Base-by-base conservation (phyloP, 2,888 invertebrate genomes). In the Mythimna vitellina region DNA sequence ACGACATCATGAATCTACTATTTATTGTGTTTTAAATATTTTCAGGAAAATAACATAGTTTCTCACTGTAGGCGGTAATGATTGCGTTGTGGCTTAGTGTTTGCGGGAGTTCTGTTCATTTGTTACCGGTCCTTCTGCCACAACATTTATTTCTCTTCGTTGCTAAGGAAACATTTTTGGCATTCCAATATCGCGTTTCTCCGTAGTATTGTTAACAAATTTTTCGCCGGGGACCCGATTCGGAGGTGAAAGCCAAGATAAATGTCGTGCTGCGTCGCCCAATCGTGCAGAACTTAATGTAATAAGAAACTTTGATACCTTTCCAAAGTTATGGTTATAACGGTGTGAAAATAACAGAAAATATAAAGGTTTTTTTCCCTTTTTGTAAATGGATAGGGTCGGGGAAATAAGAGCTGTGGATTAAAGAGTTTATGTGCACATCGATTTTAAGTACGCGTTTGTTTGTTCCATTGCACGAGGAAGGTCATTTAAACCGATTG, bases 251-350 rank as follows among this genome's bases (percentile, higher is more conserved):
- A 32, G 56, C 61, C 57, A 58, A 82, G 70, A 86, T 76, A 82
- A 84, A 84, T 83, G 81, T 73, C 62, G 67, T 56, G 57, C 70
- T 68, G 57, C 65, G 72, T 69, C 64, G 54, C 74, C 70, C 82
- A 67, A 72, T 78, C 86, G 82, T 86, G 84, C 86, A 78, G 75
- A 84, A 84, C 72, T 69, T 82, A 86, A 86, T 86, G 76, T 84
- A 84, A 84, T 78, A 82, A 77, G 76, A 64, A 66, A 83, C 76
- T 74, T 82, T 80, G 63, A 71, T 64, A 63, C 66, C 63, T 73
- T 80, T 69, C 38, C n/a, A 61, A 70, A 80, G 46, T 65, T 68
- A 73, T 79, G 79, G 80, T 60, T 69, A 65, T 79, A 82, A 56
- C 79, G 46, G 63, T 62, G 78, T 46, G 51, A 46, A 76, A 77